These are phyloP conservation scores for Metopia argyrocephala DNA, from an alignment of 2,888 invertebrate genomes.

Conservation along the genomic window DNA sequence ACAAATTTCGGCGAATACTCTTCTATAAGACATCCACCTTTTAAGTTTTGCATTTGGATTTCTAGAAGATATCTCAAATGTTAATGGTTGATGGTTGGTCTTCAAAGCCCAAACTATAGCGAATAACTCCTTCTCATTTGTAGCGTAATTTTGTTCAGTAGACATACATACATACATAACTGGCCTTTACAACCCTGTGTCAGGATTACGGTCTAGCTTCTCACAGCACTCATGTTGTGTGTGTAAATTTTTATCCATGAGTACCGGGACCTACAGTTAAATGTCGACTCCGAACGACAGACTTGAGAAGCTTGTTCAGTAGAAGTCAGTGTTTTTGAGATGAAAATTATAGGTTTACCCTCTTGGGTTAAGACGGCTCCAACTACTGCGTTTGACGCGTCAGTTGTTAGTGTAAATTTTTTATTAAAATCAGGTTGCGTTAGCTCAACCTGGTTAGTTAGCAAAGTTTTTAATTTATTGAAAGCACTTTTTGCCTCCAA, in stretches of 20 bases:
- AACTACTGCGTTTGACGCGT: slow-evolving; percentile 1
- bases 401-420: slow-evolving; percentile 13
- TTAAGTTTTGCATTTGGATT: slow-evolving; percentile 2
- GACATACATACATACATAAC: too few relatives aligned
- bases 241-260: too few relatives aligned
- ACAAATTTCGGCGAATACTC: background rate
- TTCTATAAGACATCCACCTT: slow-evolving; percentile 9
- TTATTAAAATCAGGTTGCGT: background rate
- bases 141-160: background rate
- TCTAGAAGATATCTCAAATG: background rate
- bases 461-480: background rate
- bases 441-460: background rate
- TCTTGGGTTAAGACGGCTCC: background rate
- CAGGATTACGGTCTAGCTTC: too few relatives aligned
- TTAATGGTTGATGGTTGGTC: background rate
- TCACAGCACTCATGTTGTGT: too few relatives aligned
- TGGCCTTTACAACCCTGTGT: too few relatives aligned
- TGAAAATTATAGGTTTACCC: background rate
- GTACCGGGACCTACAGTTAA: too few relatives aligned
- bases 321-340: background rate
- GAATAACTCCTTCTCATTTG: slow-evolving; percentile 11
- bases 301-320: too few relatives aligned
- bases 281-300: too few relatives aligned
- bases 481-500: background rate
- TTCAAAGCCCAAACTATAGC: background rate